A percentile compares a stretch with the other conserved stretches of the same genome.
Conservation (phyloP, 1,140 invertebrate species). For the Drosophila rufa region DNA sequence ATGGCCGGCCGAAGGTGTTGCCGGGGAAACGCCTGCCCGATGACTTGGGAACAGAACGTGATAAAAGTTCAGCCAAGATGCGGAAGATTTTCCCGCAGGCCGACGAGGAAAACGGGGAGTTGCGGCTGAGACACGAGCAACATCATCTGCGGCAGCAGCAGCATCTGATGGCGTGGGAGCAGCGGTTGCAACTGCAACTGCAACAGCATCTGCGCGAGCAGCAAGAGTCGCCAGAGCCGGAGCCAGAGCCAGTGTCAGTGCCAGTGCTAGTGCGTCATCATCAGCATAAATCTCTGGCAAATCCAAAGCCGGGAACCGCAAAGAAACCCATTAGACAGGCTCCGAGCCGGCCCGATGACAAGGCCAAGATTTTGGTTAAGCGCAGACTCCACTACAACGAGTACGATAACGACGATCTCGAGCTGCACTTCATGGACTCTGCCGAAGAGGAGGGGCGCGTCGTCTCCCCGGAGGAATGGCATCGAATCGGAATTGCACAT, state of each 20-base stretch:
- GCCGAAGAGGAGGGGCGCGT: slow-evolving; percentile 2
- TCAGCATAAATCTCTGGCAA: slow-evolving; percentile 67
- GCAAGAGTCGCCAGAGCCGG: background rate
- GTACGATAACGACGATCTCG: slow-evolving; percentile 49
- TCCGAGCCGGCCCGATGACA: slow-evolving; percentile 29
- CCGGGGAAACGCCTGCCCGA: slow-evolving; percentile 29
- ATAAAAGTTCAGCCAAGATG: slow-evolving; percentile 51
- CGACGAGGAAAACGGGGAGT: slow-evolving; percentile 10
- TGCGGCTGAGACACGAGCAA: slow-evolving; percentile 39
- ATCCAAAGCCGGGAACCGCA: slow-evolving; percentile 14
- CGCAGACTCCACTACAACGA: slow-evolving; percentile 36
- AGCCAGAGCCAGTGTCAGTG: background rate
- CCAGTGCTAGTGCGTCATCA: slow-evolving; percentile 45
- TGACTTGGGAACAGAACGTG: slow-evolving; percentile 54
- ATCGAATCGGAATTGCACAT: slow-evolving; percentile 41
- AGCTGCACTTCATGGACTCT: slow-evolving; percentile 24
- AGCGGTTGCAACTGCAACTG: slow-evolving; percentile 26
- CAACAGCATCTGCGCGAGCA: slow-evolving; percentile 33
- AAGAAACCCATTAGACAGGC: slow-evolving; percentile 40
- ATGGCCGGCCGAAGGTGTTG: slow-evolving; percentile 44
- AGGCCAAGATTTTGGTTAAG: slow-evolving; percentile 37
- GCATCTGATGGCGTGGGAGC: slow-evolving; percentile 54
- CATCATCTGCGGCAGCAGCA: slow-evolving; percentile 61
- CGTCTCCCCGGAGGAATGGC: slow-evolving; percentile 33
- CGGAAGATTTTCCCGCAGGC: slow-evolving; percentile 34